Evolutionary conservation across 2,797 vertebrate species (phyloP), one percentile per base, ranked within the genome.

Genomic region (Megalops cyprinoides): DNA sequence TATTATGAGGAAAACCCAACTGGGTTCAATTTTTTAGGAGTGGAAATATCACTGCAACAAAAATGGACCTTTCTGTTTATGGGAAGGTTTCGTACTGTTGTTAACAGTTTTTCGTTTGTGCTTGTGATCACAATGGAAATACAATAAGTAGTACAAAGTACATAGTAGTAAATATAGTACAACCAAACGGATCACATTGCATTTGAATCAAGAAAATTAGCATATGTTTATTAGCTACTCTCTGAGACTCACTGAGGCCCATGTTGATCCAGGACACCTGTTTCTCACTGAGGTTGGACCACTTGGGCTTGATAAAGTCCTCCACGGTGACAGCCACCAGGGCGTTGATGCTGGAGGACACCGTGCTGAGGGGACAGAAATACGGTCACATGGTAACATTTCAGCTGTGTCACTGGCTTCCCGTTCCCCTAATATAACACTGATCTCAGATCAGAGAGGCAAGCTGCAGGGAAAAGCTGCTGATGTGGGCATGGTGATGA

Each of bases 281-380:
- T 83, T 81, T 94, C 56, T 90, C 77, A 78, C 90, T 91, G 81
- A 94, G 84, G 77, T 84, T 85, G 85, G 90, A 93, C 79, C 78
- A 91, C 23, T 89, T 0, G 0, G 94, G 94, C 46, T 89, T 84
- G 34, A 96, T 81, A 76, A 95, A 94, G 86, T 96, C 96, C 82
- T 96, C 94, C 85, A 94, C 77, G 0, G 95, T 95, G 65, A 96
- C 96, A 0, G 96, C 95, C 60, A 96, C 95, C 0, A 96, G 89
- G 34, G 95, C 95, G 6, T 96, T 96, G 82, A 96, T 96, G 87
- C 96, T 96, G 79, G 96, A 96, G 1, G 96, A 96, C 76, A 96
- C 96, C 0, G 96, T 96, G 90, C 96, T 96, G 86, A 28, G 53
- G 51, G 46, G 14, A 8, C 60, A 79, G 15, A 90, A 3, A 80